Percentiles rank a stretch among this genome's conserved stretches.
phyloP scores from a whole-genome alignment of 2,797 vertebrate species.

The Mus caroli region DNA sequence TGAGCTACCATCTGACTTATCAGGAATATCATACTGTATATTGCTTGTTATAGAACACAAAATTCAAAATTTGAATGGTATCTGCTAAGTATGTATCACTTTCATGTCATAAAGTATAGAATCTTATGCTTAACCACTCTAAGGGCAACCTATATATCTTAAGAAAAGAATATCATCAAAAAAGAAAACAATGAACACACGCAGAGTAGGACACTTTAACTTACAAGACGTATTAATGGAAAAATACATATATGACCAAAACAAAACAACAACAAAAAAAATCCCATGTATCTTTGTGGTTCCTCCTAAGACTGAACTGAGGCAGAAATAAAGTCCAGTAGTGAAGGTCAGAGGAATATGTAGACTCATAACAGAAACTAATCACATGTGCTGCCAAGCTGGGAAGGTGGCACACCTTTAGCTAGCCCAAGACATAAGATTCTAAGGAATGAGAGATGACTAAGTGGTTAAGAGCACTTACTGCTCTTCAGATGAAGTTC shows the following conservation, averaged over 20 bases:
- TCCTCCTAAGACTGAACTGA: conserved; percentile 21
- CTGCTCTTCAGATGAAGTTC: not conserved
- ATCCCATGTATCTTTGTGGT: not conserved
- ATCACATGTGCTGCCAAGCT: not conserved
- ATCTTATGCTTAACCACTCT: not conserved
- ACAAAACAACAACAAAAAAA: not conserved
- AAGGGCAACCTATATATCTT: not conserved
- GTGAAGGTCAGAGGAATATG: not conserved
- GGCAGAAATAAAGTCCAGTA: conserved; percentile 7
- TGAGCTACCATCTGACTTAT: not conserved
- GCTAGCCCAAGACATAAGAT: not conserved
- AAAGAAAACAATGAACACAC: not conserved
- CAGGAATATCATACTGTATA: not conserved
- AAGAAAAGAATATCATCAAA: conserved; percentile 13
- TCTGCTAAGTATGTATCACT: not conserved
- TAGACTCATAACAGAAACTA: not conserved
- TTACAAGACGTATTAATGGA: conserved; percentile 17
- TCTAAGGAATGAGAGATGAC: not conserved
- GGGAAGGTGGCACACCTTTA: not conserved
- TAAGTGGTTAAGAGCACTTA: not conserved
- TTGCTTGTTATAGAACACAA: not conserved
- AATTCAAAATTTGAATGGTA: not conserved
- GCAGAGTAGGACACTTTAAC: not conserved
- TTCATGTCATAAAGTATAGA: not conserved
- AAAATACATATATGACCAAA: conserved; percentile 25